Base-by-base conservation (phyloP, 2,888 invertebrate genomes). In the Acanthoscelides obtectus region DNA sequence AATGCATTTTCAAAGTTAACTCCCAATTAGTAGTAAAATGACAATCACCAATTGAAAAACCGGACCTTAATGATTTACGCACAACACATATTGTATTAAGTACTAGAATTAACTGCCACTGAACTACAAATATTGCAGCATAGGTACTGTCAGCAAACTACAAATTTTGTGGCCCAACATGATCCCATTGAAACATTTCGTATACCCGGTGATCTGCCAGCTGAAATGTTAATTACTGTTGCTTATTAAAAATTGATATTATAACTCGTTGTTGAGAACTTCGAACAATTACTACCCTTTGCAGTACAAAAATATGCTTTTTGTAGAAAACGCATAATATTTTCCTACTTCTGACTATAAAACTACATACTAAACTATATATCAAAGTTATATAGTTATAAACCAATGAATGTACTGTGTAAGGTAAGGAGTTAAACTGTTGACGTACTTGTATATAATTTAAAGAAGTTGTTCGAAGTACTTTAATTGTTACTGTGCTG, bases 241-340 rank as follows among this genome's bases (percentile, higher is more conserved):
- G 76, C 76, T 76, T 76, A 72, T 75, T 21, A 69, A 69, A 69
- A 73, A 71, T 71, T 74, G 74, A 76, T 76, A 76, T 75, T 75
- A 75, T 73, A 73, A 73, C 75, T 74, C 74, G 75, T 75, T 75
- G 65, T 70, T 67, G 67, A 67, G 71, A 66, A 69, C 69, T 64
- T 67, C 71, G 71, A 68, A 68, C 69, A 70, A 64, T 70, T 45
- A 45, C 45, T 45, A 45, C 12, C 45, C 45, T 12, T 45, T 3
- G 1, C 45, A 45, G 45, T 45, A 45, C 45, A 45, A 6, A 45
- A 45, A 45, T n/a, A 8, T 45, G 45, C 45, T 45, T 45, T 45
- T 45, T 45, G 45, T 45, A 45, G 45, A 45, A 45, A 6, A 45
- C 45, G 45, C 45, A 45, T 6, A 45, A 45, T 45, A 45, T 45